Evolutionary conservation across 2,888 invertebrate genomes (phyloP).

Genomic region (Diploptera punctata): DNA sequence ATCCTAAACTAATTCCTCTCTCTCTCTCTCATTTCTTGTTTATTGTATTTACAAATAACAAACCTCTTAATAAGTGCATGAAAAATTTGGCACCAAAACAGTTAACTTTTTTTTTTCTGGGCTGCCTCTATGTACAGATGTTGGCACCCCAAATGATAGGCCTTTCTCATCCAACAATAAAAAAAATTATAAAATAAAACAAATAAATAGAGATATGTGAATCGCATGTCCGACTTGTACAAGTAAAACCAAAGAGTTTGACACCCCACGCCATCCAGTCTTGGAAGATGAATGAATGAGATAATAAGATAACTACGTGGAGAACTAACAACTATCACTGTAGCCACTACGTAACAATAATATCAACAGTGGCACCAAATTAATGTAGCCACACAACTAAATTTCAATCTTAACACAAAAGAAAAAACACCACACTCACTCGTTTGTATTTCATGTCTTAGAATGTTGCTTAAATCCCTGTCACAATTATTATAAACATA

Average conservation of each 20-base stretch:
- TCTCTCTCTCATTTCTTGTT: too few relatives aligned
- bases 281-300: slow-evolving; percentile 14
- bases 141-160: slow-evolving; percentile 13
- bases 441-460: too few relatives aligned
- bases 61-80: too few relatives aligned
- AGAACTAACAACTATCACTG: too few relatives aligned
- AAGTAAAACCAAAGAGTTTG: slow-evolving; percentile 16
- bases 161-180: not conserved
- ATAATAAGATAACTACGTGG: too few relatives aligned
- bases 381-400: slow-evolving; percentile 6
- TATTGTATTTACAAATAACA: too few relatives aligned
- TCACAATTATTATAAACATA: too few relatives aligned
- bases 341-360: not conserved
- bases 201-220: slow-evolving; percentile 12
- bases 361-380: slow-evolving; percentile 6
- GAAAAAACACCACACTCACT: not conserved
- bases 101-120: too few relatives aligned
- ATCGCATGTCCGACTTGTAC: not conserved
- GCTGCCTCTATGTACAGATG: not conserved
- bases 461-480: too few relatives aligned
- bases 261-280: slow-evolving; percentile 19
- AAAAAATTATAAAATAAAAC: too few relatives aligned
- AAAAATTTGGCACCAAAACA: too few relatives aligned
- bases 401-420: not conserved
- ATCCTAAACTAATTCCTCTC: too few relatives aligned